Base-by-base conservation (phyloP, 2,113 vertebrate genomes). In the Embiotoca jacksoni region DNA sequence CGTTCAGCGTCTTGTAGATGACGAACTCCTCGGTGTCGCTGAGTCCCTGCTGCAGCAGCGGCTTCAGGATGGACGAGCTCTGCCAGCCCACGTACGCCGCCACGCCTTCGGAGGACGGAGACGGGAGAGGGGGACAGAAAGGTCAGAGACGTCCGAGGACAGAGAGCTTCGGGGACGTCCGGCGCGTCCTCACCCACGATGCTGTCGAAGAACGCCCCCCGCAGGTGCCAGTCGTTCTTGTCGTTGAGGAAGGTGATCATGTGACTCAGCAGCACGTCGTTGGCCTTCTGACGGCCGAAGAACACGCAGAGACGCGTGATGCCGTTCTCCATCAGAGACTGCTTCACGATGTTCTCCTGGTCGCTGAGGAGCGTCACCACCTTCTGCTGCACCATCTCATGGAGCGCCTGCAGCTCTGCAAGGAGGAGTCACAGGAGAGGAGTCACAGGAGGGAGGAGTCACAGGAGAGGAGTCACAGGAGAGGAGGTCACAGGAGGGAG, bases 231-330 rank as follows among this genome's bases (percentile, higher is more conserved):
- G 90, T 99, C 98, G 77, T 98, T 99, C 92, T 99, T 99, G 89
- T 99, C 98, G 58, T 99, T 99, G 44, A 99, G 94, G 91, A 99
- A 99, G 63, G 98, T 99, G 93, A 99, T 99, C 98, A 99, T 99
- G 82, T 99, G 98, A 0, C 97, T 98, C 23, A 99, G 91, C 73
- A 99, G 96, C 55, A 99, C 97, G 63, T 99, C 98, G 15, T 99
- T 99, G 87, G 97, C 98, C 82, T 99, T 99, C 90, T 99, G 98
- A 7, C 97, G 96, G 56, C 98, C 98, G 32, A 99, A 99, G 90
- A 99, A 99, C 4, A 99, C 97, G 72, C 98, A 99, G 3, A 99
- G 95, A 1, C 98, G 95, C 1, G 98, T 99, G 92, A 99, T 99
- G 86, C 98, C 98, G 66, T 96, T 99, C 91, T 99, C 98, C 98